Evolutionary conservation across 2,797 vertebrate genomes (phyloP), one percentile per base, ranked within the genome.

Genomic region (Lithobates pipiens): DNA sequence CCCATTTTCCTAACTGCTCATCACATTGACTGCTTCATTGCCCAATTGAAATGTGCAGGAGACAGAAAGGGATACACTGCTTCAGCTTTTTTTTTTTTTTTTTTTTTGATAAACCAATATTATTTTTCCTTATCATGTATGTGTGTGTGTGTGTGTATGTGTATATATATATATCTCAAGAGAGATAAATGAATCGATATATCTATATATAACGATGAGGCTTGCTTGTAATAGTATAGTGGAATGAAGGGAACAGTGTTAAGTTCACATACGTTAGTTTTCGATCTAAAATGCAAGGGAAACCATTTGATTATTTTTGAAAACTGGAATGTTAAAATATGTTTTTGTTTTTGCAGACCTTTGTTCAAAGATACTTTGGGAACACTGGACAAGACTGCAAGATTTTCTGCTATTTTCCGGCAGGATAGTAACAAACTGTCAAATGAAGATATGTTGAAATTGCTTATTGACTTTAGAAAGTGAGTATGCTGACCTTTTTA

Each of bases 361-460:
- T 91, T 99, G 83, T 99, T 99, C 93, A 99, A 96, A 93, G 98
- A 99, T 82, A 93, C 95, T 2, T 97, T 96, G 25, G 97, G 98
- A 91, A 96, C 95, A 68, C 92, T 99, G 91, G 98, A 99, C 93
- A 98, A 97, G 95, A 95, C 90, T 61, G 91, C 95, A 90, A 95
- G 97, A 36, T 99, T 99, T 94, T 98, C 97, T 29, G 91, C 97
- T 74, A 94, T 99, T 68, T 99, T 97, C 94, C 95, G 96, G 85
- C 98, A 99, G 91, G 98, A 99, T 91, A 98, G 97, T 95, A 98
- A 96, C 92, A 99, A 97, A 89, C 95, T 99, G 84, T 98, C 97
- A 36, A 97, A 99, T 27, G 98, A 99, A 54, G 97, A 99, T 91
- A 96, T 99, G 96, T 94, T 99, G 89, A 99, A 98, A 91, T 93